Evolutionary conservation across 2,113 vertebrate species (phyloP).

Genomic region (Guaruba guarouba): DNA sequence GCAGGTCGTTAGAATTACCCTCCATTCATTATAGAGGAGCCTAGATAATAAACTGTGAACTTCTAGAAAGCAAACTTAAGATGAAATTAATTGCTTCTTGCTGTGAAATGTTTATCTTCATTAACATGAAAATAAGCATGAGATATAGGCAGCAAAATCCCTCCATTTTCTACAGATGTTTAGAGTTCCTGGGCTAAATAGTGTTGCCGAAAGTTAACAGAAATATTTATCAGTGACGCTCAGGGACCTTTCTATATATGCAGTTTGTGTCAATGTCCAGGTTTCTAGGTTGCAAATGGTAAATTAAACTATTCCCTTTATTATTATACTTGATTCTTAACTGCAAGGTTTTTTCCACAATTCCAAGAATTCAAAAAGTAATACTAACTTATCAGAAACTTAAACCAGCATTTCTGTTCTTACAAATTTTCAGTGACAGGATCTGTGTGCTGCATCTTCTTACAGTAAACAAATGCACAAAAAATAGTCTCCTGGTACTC

Average conservation of each 20-base stretch:
- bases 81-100: not conserved
- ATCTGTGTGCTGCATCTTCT: not conserved
- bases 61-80: not conserved
- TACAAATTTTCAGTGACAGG: not conserved
- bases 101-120: not conserved
- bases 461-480: not conserved
- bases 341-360: not conserved
- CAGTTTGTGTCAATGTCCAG: not conserved
- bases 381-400: not conserved
- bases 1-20: not conserved
- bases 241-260: not conserved
- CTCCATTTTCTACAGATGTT: not conserved
- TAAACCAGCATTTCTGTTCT: not conserved
- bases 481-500: not conserved
- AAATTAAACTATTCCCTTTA: not conserved
- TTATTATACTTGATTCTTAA: not conserved
- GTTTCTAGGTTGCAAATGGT: not conserved
- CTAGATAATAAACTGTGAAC: not conserved
- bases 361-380: not conserved
- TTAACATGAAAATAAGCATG: not conserved
- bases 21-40: not conserved
- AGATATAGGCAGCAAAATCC: not conserved
- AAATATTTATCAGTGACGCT: not conserved
- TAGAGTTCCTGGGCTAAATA: not conserved
- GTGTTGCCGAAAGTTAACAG: not conserved